A percentile compares a stretch with the other conserved stretches of the same genome.
phyloP scores from a whole-genome alignment of 37 sponge, comb jelly and placozoan genomes.

The Aplysina aerophoba region DNA sequence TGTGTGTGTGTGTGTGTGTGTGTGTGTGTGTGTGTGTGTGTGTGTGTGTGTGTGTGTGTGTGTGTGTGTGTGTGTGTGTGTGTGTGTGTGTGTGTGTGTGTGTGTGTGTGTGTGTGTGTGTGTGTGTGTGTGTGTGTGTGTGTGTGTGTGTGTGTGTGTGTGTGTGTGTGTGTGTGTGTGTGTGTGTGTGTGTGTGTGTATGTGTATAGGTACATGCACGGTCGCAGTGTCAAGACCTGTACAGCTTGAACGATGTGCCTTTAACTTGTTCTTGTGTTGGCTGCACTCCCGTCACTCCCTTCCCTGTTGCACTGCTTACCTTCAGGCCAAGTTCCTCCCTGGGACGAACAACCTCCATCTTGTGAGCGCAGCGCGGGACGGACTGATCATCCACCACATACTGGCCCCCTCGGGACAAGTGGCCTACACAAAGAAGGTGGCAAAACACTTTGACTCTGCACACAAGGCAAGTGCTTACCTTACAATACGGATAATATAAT shows the following conservation, averaged over 20 bases:
- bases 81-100: constrained; percentile 4
- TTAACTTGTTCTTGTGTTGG: too few species aligned
- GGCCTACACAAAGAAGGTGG: constrained; percentile 64
- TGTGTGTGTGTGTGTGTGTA: constrained; percentile 24
- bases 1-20: constrained; percentile 40
- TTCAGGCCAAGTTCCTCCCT: constrained; percentile 91
- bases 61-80: too few species aligned
- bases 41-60: constrained; percentile 38
- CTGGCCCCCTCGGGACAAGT: constrained; percentile 59
- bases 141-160: constrained; percentile 40
- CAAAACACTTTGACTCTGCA: constrained; percentile 84
- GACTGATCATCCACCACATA: constrained; percentile 68
- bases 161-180: neutral
- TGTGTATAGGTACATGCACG: neutral
- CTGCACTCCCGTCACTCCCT: too few species aligned
- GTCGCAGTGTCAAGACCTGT: too few species aligned
- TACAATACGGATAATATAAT: too few species aligned
- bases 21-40: constrained; percentile 41
- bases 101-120: constrained; percentile 37
- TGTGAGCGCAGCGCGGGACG: constrained; percentile 90
- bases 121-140: constrained; percentile 36
- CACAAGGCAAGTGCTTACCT: constrained; percentile 83
- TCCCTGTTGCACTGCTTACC: too few species aligned
- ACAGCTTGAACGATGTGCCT: too few species aligned
- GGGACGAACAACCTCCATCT: constrained; percentile 59